Percentiles rank a stretch among this genome's conserved stretches.
Evolutionary conservation across 1,140 invertebrate species (phyloP).

Genomic region (Drosophila tani): DNA sequence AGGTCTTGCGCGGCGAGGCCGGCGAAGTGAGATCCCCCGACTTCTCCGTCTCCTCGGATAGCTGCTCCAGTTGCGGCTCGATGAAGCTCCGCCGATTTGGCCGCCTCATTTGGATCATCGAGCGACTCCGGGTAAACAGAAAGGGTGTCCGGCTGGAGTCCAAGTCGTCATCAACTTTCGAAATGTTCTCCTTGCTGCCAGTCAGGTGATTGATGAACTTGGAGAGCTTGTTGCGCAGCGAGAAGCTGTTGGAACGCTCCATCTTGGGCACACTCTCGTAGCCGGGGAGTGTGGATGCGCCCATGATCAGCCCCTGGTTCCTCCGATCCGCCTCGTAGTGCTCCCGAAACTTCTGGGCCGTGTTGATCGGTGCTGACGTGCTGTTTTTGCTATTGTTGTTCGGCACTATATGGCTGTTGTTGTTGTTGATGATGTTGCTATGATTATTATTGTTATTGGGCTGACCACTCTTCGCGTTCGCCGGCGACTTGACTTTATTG

Average conservation of each 20-base stretch:
- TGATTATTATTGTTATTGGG: conserved; percentile 55
- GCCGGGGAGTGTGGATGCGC: conserved; percentile 17
- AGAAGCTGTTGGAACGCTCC: conserved; percentile 79
- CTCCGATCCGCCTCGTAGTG: conserved; percentile 50
- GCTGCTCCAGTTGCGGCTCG: conserved; percentile 80
- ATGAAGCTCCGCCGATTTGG: conserved; percentile 77
- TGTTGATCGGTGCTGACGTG: conserved; percentile 33
- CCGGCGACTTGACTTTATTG: conserved; percentile 53
- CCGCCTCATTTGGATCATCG: conserved; percentile 77
- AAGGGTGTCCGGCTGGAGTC: conserved; percentile 58
- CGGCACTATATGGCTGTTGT: conserved; percentile 61
- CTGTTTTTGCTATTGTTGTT: conserved; percentile 61
- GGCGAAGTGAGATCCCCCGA: conserved; percentile 70
- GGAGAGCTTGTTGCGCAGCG: conserved; percentile 68
- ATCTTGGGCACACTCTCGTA: conserved; percentile 69
- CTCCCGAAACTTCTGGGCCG: conserved; percentile 59
- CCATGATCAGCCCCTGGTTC: conserved; percentile 16
- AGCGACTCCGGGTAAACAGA: conserved; percentile 79
- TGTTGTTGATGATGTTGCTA: conserved; percentile 47
- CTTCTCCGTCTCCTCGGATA: conserved; percentile 77
- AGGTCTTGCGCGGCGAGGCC: conserved; percentile 73
- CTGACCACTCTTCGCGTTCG: conserved; percentile 34
- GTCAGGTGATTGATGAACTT: conserved; percentile 77
- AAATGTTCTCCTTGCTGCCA: conserved; percentile 68
- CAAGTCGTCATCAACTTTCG: conserved; percentile 49